Conservation (phyloP, 2,113 vertebrate species). For the Geococcyx californianus region DNA sequence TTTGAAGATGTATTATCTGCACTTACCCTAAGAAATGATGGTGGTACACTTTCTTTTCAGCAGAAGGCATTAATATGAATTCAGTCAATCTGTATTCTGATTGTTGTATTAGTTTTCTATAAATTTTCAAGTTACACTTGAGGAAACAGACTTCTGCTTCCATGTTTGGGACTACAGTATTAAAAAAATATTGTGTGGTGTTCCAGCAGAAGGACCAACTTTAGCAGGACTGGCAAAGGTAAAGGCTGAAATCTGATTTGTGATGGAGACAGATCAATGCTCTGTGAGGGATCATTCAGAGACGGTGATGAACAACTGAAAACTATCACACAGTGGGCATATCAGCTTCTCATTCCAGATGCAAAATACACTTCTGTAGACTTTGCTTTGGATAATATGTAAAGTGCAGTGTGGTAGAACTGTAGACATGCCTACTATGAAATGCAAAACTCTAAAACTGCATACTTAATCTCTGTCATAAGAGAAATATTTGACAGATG, state of each 20-base stretch:
- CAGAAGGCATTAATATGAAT: not conserved
- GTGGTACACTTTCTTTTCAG: not conserved
- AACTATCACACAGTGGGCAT: not conserved
- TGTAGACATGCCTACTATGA: not conserved
- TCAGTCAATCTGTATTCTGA: not conserved
- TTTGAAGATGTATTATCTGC: not conserved
- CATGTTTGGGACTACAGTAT: not conserved
- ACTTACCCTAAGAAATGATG: not conserved
- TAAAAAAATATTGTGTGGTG: not conserved
- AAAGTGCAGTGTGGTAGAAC: not conserved
- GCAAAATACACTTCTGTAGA: not conserved
- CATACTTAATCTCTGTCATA: not conserved
- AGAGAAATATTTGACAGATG: not conserved
- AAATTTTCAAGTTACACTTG: not conserved
- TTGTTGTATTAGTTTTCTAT: not conserved
- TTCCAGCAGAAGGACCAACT: accelerated
- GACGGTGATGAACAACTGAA: not conserved
- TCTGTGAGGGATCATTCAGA: not conserved
- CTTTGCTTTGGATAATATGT: not conserved
- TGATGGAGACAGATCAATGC: not conserved
- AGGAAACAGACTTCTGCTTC: not conserved
- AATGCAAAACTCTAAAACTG: not conserved
- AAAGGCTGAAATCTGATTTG: not conserved
- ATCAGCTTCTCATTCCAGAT: not conserved
- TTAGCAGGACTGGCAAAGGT: not conserved